These are phyloP conservation scores for Parnassius smintheus DNA, from an alignment of 2,888 invertebrate species.

Conservation along the genomic window DNA sequence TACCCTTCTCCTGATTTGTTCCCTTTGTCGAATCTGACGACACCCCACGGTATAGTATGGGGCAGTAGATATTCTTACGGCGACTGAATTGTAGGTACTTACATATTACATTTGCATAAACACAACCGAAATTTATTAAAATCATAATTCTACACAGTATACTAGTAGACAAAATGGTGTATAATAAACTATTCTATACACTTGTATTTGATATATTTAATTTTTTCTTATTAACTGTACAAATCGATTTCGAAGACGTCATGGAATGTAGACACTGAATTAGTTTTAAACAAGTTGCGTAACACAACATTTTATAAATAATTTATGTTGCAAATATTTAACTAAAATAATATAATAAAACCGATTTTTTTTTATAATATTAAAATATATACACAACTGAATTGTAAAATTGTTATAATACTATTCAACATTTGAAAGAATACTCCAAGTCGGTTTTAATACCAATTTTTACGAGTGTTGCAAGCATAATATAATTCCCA, in stretches of 20 bases:
- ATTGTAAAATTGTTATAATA: conserved; percentile 15
- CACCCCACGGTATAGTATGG: no score
- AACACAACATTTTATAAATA: background rate
- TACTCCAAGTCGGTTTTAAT: background rate
- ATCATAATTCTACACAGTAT: no score
- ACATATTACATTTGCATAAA: no score
- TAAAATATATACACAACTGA: conserved; percentile 13
- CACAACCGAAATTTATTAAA: no score
- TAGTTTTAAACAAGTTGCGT: background rate
- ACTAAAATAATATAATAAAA: conserved; percentile 12
- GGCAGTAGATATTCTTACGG: no score
- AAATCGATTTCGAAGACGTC: conserved; percentile 2
- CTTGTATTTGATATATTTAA: conserved; percentile 3
- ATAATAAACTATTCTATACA: conserved; percentile 10
- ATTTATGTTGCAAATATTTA: background rate
- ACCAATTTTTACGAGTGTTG: background rate
- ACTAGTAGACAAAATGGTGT: no score
- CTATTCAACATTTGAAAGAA: background rate
- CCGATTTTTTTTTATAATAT: conserved; percentile 6
- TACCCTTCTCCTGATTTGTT: no score
- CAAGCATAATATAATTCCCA: background rate
- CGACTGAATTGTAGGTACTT: no score
- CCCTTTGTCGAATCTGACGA: no score
- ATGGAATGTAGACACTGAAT: conserved; percentile 21
- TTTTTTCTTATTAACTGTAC: conserved; percentile 3